A percentile compares a stretch with the other conserved stretches of the same genome.
phyloP scores from a whole-genome alignment of 2,888 invertebrate species.

The Minunthozetes semirufus region DNA sequence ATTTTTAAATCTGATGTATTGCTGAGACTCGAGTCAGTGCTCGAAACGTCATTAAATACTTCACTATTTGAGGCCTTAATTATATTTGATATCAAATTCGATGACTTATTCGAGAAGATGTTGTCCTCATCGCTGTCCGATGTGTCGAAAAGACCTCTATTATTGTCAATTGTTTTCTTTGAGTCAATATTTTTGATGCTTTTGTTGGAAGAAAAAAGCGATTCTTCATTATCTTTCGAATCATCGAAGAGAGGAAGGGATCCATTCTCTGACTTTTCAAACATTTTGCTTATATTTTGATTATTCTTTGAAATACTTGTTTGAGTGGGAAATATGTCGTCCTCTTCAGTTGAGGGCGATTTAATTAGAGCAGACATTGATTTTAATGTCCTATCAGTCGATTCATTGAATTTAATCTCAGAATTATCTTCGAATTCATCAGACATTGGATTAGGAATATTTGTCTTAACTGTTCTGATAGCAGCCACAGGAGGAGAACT shows the following conservation, averaged over 20 bases:
- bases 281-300: neutral
- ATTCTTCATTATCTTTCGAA: neutral
- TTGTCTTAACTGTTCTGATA: neutral
- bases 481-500: neutral
- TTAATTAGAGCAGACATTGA: neutral
- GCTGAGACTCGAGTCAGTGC: slow-evolving; percentile 6
- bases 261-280: neutral
- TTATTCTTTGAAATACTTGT: neutral
- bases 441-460: neutral
- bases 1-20: slow-evolving; percentile 4
- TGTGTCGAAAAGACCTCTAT: neutral
- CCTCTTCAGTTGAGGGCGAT: slow-evolving; percentile 44
- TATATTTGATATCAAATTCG: neutral
- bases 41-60: neutral
- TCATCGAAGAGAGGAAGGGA: neutral
- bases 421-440: neutral
- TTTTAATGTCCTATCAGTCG: neutral
- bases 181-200: neutral
- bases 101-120: neutral
- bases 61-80: neutral
- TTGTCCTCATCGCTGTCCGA: slow-evolving; percentile 24
- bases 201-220: neutral
- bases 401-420: neutral
- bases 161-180: neutral
- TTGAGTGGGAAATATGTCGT: slow-evolving; percentile 40